A percentile compares a stretch with the other conserved stretches of the same genome.
Conservation (phyloP, 2,113 vertebrate species). For the Melanocharis versteri region DNA sequence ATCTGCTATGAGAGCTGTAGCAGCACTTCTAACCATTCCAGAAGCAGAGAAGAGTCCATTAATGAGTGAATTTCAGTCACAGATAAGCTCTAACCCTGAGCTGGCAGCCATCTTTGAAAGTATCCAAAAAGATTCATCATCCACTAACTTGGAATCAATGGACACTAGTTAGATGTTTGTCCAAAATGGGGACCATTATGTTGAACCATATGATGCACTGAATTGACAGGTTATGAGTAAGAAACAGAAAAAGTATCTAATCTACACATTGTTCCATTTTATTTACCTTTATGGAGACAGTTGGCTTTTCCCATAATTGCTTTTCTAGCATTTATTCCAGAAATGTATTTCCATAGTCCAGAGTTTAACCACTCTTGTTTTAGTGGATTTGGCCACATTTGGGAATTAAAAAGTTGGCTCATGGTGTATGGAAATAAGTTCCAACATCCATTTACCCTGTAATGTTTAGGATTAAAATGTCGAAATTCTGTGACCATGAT, state of each 20-base stretch:
- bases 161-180: constrained; percentile 92
- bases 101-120: constrained; percentile 97
- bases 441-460: constrained; percentile 76
- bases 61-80: constrained; percentile 98
- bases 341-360: constrained; percentile 80
- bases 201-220: constrained; percentile 92
- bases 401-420: constrained; percentile 70
- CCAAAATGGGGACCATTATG: constrained; percentile 76
- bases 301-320: constrained; percentile 82
- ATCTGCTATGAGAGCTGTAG: constrained; percentile 97
- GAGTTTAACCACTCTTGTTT: constrained; percentile 75
- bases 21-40: constrained; percentile 95
- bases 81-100: constrained; percentile 98
- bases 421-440: constrained; percentile 73
- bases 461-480: constrained; percentile 83
- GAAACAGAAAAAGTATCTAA: constrained; percentile 76
- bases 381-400: constrained; percentile 77
- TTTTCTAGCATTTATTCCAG: constrained; percentile 83
- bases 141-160: constrained; percentile 98
- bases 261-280: constrained; percentile 84
- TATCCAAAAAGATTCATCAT: constrained; percentile 97
- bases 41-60: constrained; percentile 97
- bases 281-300: constrained; percentile 78
- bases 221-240: constrained; percentile 82
- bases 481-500: constrained; percentile 77